Conservation (phyloP, 2,797 vertebrate species). For the Acanthornis magna region DNA sequence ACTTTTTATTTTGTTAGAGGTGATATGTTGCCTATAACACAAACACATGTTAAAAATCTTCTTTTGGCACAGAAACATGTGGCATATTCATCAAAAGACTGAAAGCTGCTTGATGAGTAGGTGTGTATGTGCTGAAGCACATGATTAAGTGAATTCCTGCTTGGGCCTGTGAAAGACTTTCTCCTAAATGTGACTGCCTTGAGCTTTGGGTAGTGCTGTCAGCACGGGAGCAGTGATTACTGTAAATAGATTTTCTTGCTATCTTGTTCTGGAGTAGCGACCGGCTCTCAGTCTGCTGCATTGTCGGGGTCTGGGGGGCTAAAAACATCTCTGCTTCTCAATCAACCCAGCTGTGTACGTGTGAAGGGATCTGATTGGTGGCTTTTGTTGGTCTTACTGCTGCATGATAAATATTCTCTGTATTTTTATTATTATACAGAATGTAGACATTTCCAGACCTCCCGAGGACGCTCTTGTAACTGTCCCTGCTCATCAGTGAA, state of each 20-base stretch:
- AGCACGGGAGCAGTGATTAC: background rate
- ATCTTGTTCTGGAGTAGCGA: background rate
- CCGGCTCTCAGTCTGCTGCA: background rate
- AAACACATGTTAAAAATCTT: background rate
- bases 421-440: constrained; percentile 74
- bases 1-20: background rate
- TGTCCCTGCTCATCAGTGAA: constrained; percentile 80
- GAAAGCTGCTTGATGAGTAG: background rate
- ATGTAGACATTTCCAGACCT: constrained; percentile 81
- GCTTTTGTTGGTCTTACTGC: background rate
- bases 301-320: background rate
- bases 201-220: background rate
- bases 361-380: background rate
- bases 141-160: background rate
- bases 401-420: constrained; percentile 54
- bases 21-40: background rate
- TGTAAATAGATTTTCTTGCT: background rate
- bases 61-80: background rate
- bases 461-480: constrained; percentile 80
- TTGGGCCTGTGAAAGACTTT: background rate
- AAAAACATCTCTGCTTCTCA: background rate
- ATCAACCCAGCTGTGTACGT: background rate
- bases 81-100: background rate
- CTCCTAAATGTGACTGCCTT: background rate
- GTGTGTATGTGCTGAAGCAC: background rate